Evolutionary conservation across 2,113 vertebrate genomes (phyloP), one percentile per base, ranked within the genome.

Genomic region (Syrrhaptes paradoxus): DNA sequence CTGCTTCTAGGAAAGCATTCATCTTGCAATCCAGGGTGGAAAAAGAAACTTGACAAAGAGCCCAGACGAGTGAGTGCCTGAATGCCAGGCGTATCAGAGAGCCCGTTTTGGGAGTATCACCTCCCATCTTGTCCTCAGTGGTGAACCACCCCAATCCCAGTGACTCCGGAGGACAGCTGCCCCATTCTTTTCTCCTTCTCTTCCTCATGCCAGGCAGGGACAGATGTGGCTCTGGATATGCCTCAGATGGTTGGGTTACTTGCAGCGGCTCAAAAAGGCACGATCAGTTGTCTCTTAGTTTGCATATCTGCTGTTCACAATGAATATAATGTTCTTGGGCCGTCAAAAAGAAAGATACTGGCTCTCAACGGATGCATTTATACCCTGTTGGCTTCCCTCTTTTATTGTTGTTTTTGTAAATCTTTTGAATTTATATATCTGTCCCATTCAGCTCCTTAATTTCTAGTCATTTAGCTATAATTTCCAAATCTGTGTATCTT

Each of bases 171-270:
- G 87, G 59, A 96, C 96, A 97, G 95, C 95, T 97, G 96, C 75
- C 76, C 77, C 91, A 83, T 91, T 97, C 93, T 90, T 84, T 45
- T 63, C 66, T 85, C 31, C 28, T 86, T 19, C 57, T 78, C 62
- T 70, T 76, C 74, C 71, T 62, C 54, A 20, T 0, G 1, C 67
- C 91, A 95, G 75, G 83, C 82, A 92, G 88, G 91, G 87, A 93
- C 96, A 97, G 95, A 97, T 94, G 91, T 96, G 89, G 77, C 81
- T 82, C 83, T 93, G 83, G 83, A 18, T 92, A 63, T 59, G 61
- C 31, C 45, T 80, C 76, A 57, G 43, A 89, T 83, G 78, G 66
- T 77, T 96, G 82, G 38, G 76, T 97, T 97, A 83, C 95, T 75
- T 73, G 78, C 51, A 78, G 65, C 17, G 36, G 70, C 87, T 80